Evolutionary conservation across 2,797 vertebrate species (phyloP).

Genomic region (Zenarchopterus dispar): DNA sequence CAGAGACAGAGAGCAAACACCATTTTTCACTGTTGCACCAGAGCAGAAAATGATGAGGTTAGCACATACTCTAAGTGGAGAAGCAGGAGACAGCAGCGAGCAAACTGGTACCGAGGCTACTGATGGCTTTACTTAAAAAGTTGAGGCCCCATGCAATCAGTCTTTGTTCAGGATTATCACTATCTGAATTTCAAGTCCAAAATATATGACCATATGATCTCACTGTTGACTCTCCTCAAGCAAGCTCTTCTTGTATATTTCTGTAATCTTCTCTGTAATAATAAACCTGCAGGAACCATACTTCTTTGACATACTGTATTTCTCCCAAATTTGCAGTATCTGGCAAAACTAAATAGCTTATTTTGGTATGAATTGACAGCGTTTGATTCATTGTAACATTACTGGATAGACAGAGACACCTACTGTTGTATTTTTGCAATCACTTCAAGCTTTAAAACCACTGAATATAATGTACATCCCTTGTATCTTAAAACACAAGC

Average conservation of each 20-base stretch:
- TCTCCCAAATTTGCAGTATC: constrained; percentile 12
- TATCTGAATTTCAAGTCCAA: not conserved
- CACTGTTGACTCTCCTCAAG: not conserved
- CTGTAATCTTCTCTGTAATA: not conserved
- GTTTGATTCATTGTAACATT: constrained; percentile 11
- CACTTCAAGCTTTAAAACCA: constrained; percentile 33
- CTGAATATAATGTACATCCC: not conserved
- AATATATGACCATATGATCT: not conserved
- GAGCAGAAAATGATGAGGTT: constrained; percentile 32
- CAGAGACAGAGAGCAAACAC: constrained; percentile 52
- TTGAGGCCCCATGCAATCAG: not conserved
- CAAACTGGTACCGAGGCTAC: not conserved
- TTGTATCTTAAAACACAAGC: not conserved
- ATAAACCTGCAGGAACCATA: not conserved
- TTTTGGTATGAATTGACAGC: not conserved
- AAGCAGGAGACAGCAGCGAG: not conserved
- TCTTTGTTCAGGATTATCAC: not conserved
- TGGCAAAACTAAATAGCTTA: constrained; percentile 7
- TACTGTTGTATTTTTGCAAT: constrained; percentile 54
- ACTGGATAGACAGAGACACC: constrained; percentile 77
- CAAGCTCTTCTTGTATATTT: not conserved
- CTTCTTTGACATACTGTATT: not conserved
- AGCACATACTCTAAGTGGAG: constrained; percentile 7
- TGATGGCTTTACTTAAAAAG: not conserved
- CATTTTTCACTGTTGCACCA: constrained; percentile 37